Conservation (phyloP, 1,140 invertebrate genomes). For the Drosophila athabasca region DNA sequence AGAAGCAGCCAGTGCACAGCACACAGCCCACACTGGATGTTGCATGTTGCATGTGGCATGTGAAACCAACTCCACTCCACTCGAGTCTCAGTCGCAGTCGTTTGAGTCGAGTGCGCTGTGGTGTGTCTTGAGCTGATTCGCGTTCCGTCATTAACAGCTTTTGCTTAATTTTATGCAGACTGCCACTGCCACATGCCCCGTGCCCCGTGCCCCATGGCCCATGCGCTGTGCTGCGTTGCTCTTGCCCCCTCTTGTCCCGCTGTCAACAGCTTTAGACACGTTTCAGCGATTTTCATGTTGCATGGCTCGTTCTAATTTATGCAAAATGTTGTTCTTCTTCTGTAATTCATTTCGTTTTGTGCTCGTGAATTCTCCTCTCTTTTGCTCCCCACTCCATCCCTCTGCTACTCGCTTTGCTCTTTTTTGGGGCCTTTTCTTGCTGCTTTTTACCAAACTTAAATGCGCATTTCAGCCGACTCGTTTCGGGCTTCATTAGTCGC, state of each 20-base stretch:
- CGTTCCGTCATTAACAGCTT: slow-evolving; percentile 73
- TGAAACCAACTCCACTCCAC: slow-evolving; percentile 9
- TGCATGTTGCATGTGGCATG: slow-evolving; percentile 56
- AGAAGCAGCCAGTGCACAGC: slow-evolving; percentile 21
- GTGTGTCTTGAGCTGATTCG: slow-evolving; percentile 33
- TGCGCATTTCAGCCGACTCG: slow-evolving; percentile 24
- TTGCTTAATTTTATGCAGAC: slow-evolving; percentile 73
- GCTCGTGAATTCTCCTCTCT: not conserved
- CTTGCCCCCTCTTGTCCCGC: slow-evolving; percentile 19
- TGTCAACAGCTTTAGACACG: slow-evolving; percentile 69
- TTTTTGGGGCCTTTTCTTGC: slow-evolving; percentile 8
- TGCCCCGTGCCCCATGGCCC: slow-evolving; percentile 1
- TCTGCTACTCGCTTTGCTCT: slow-evolving; percentile 19
- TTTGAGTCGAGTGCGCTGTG: slow-evolving; percentile 47
- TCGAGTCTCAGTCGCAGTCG: slow-evolving; percentile 38
- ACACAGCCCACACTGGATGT: slow-evolving; percentile 34
- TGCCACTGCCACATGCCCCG: not conserved
- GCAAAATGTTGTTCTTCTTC: slow-evolving; percentile 73
- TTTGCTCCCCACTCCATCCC: not conserved
- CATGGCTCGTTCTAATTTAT: slow-evolving; percentile 75
- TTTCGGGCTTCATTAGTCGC: slow-evolving; percentile 40
- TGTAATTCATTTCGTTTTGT: slow-evolving; percentile 52
- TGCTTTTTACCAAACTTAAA: slow-evolving; percentile 24
- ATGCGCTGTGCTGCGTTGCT: not conserved
- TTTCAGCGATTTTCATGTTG: slow-evolving; percentile 76